Evolutionary conservation across 1,140 invertebrate genomes (phyloP), one percentile per base, ranked within the genome.

Genomic region (Pemphigus obesinymphae): DNA sequence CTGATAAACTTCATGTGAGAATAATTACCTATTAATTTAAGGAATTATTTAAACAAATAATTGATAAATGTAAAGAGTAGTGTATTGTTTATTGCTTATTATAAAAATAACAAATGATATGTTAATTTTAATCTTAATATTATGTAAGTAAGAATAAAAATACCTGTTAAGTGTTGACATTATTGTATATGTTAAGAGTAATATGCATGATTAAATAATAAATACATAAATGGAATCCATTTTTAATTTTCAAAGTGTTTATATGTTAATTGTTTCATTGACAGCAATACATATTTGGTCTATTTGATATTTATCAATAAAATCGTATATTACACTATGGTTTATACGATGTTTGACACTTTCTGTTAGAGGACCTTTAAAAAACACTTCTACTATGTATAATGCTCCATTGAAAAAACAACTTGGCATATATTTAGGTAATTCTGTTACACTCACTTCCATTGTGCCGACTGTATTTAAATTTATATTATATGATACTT

Each of bases 261-360:
- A 7, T 15, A 1, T 13, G 10, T 43, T 23, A 29, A 80, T 61
- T 11, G 53, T 80, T 80, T 80, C 37, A 63, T 80, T 61, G 29
- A 80, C 55, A 29, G 37, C 53, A 29, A 40, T 17, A 29, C 76
- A 80, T 43, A 80, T 43, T 61, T 80, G 31, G 3, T 80, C 55
- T 43, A 80, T 80, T 80, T 80, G 31, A 29, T 80, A 45, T 43
- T 80, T 43, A 63, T 80, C 37, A 11, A 80, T 61, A 80, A 80
- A 80, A 80, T 80, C 37, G 29, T 63, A 17, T 29, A 80, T 55
- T 29, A 80, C 55, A 20, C 50, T 63, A 80, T 80, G 76, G 8
- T 58, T 80, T 37, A 80, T 80, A 29, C 76, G 76, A 63, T 80
- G 76, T 61, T 63, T 80, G 37, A 80, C 37, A 40, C 76, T 58